These are phyloP conservation scores for Arge pagana DNA, from an alignment of 2,888 invertebrate genomes.

Conservation along the genomic window DNA sequence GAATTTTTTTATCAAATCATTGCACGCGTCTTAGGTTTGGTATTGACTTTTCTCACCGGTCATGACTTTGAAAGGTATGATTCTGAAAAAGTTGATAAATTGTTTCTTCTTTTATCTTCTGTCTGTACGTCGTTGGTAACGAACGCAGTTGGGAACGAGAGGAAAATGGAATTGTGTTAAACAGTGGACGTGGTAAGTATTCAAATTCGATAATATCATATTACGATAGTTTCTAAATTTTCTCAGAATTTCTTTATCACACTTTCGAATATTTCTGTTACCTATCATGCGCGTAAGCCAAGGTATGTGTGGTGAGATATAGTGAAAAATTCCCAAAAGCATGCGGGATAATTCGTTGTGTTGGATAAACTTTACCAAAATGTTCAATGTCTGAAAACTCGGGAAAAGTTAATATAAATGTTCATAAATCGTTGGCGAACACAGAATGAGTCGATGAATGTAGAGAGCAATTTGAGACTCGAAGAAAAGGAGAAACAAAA, in stretches of 20 bases:
- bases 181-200: slow-evolving; percentile 3
- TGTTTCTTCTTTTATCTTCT: no score
- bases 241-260: slow-evolving; percentile 23
- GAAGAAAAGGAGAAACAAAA: slow-evolving; percentile 55
- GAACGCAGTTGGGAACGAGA: not conserved
- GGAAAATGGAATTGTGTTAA: slow-evolving; percentile 2
- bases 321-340: slow-evolving; percentile 50
- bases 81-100: no score
- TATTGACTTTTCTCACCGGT: no score
- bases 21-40: no score
- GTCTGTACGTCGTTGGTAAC: no score
- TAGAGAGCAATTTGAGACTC: slow-evolving; percentile 61
- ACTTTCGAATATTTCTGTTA: slow-evolving; percentile 42
- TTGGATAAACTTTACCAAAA: slow-evolving; percentile 33
- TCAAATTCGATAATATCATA: slow-evolving; percentile 2
- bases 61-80: no score
- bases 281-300: slow-evolving; percentile 54
- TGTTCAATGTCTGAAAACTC: slow-evolving; percentile 12
- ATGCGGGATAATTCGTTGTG: slow-evolving; percentile 49
- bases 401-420: slow-evolving; percentile 22
- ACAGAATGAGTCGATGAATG: no score
- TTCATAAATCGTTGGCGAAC: slow-evolving; percentile 27
- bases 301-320: slow-evolving; percentile 50
- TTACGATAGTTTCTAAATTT: not conserved
- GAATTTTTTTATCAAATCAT: no score